These are phyloP conservation scores for Dreissena polymorpha DNA, from an alignment of 1,140 invertebrate genomes.

Conservation along the genomic window DNA sequence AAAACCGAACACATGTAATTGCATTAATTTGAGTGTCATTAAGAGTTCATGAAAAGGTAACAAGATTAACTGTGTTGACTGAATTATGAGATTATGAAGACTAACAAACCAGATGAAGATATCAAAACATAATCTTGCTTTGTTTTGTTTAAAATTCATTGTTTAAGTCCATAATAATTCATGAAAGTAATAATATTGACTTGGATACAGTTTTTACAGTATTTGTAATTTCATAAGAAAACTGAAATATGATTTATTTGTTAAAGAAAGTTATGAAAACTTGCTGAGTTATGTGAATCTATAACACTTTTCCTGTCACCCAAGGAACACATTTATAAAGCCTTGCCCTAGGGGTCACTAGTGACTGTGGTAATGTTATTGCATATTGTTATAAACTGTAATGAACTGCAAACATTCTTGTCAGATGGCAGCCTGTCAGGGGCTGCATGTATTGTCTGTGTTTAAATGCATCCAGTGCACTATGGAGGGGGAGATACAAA, in stretches of 20 bases:
- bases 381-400: neutral
- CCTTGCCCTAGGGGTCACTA: neutral
- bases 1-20: constrained; percentile 19
- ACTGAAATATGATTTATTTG: too few species aligned
- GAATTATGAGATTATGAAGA: neutral
- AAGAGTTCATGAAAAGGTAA: constrained; percentile 32
- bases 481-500: neutral
- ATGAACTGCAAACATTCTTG: neutral
- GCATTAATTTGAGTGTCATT: constrained; percentile 49
- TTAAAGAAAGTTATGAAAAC: too few species aligned
- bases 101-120: neutral
- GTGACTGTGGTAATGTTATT: neutral
- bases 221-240: too few species aligned
- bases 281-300: too few species aligned
- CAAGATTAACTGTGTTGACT: constrained; percentile 25
- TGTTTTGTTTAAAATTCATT: neutral
- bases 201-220: too few species aligned
- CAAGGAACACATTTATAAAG: too few species aligned
- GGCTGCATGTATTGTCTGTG: neutral
- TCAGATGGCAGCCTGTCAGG: neutral
- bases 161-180: too few species aligned
- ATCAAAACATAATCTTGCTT: neutral
- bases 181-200: too few species aligned
- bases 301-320: too few species aligned
- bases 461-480: neutral